phyloP scores from a whole-genome alignment of 2,113 vertebrate genomes.

The Ranitomeya imitator region DNA sequence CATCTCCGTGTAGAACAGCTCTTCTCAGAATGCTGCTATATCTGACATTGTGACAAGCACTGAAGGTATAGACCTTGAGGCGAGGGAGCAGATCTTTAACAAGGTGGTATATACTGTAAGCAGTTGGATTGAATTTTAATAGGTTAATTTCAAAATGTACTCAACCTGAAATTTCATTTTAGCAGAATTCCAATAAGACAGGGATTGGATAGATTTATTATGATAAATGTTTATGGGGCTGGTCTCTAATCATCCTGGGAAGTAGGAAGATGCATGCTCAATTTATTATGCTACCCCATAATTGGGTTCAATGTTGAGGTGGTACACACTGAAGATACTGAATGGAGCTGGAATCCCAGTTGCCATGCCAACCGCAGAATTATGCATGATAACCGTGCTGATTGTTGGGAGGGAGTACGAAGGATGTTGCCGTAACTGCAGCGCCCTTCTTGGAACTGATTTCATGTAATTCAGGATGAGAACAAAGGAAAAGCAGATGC shows the following conservation, averaged over 20 bases:
- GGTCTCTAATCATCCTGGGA: slow-evolving; percentile 35
- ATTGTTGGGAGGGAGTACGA: slow-evolving; percentile 56
- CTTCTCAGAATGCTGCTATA: slow-evolving; percentile 15
- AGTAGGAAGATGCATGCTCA: slow-evolving; percentile 51
- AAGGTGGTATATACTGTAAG: slow-evolving; percentile 60
- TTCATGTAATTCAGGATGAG: slow-evolving; percentile 49
- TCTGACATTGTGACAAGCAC: slow-evolving; percentile 34
- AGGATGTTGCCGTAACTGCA: slow-evolving; percentile 52
- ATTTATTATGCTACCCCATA: slow-evolving; percentile 55
- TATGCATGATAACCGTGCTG: slow-evolving; percentile 56
- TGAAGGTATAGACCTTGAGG: slow-evolving; percentile 48
- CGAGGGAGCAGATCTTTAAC: slow-evolving; percentile 55
- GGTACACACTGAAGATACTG: slow-evolving; percentile 53
- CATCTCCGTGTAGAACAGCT: slow-evolving; percentile 41
- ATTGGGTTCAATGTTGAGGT: slow-evolving; percentile 59
- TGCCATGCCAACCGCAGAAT: slow-evolving; percentile 56
- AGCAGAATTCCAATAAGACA: slow-evolving; percentile 57
- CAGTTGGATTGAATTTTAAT: slow-evolving; percentile 65
- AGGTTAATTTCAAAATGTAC: slow-evolving; percentile 66
- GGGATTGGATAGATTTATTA: slow-evolving; percentile 60
- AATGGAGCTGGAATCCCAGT: slow-evolving; percentile 51
- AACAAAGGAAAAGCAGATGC: slow-evolving; percentile 48
- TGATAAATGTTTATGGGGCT: slow-evolving; percentile 60
- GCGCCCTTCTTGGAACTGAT: slow-evolving; percentile 46
- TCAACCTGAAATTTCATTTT: slow-evolving; percentile 66